Percentiles rank a stretch among this genome's conserved stretches.
These are phyloP conservation scores for Agonopterix subpropinquella DNA, from an alignment of 2,888 invertebrate species.

Conservation along the genomic window DNA sequence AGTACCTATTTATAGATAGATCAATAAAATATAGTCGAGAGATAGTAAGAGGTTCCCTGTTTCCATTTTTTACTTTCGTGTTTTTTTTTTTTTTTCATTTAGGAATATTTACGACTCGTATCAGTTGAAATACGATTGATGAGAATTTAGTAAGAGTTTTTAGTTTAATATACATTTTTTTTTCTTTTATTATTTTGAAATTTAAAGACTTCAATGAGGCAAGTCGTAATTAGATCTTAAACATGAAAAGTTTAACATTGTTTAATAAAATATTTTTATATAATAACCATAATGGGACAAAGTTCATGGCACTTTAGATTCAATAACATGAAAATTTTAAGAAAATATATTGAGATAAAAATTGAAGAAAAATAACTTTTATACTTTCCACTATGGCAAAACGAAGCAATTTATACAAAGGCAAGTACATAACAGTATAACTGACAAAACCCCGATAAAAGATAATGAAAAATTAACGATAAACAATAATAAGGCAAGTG, in stretches of 20 bases:
- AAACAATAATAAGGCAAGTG: too few species aligned
- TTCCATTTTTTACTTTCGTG: slow-evolving; percentile 28
- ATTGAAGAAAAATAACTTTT: too few species aligned
- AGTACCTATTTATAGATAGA: slow-evolving; percentile 27
- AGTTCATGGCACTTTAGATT: slow-evolving; percentile 30
- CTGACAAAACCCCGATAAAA: too few species aligned
- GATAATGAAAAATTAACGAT: too few species aligned
- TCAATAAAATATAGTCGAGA: slow-evolving; percentile 41
- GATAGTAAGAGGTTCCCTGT: slow-evolving; percentile 48
- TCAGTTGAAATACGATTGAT: not conserved
- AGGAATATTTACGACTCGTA: slow-evolving; percentile 4
- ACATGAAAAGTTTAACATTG: slow-evolving; percentile 19
- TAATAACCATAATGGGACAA: slow-evolving; percentile 18
- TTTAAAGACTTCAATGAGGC: slow-evolving; percentile 1
- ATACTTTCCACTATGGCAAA: too few species aligned
- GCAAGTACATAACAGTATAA: too few species aligned
- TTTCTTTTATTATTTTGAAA: not conserved
- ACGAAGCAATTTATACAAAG: too few species aligned
- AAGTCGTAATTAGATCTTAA: slow-evolving; percentile 18
- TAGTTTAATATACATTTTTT: too few species aligned
- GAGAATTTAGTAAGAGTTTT: too few species aligned
- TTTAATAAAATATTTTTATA: slow-evolving; percentile 17
- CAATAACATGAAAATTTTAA: slow-evolving; percentile 13
- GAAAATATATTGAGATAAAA: too few species aligned
- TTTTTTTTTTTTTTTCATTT: slow-evolving; percentile 1